phyloP scores from a whole-genome alignment of 2,797 vertebrate genomes.

The Notolepis coatsorum region DNA sequence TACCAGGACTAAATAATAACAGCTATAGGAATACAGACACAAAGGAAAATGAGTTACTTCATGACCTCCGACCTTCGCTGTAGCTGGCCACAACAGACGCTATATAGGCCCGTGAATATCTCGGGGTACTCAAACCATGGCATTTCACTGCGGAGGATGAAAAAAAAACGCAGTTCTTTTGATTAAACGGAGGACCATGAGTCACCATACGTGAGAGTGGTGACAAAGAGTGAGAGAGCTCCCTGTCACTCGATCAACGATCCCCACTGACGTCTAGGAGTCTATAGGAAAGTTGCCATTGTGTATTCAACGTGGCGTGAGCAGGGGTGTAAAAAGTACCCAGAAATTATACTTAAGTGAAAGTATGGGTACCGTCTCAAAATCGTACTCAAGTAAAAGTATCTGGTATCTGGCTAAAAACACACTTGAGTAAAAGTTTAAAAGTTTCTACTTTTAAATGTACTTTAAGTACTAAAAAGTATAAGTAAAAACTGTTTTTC shows the following conservation, averaged over 20 bases:
- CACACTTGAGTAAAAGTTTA: no score
- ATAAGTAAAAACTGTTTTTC: no score
- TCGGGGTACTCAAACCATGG: slow-evolving; percentile 51
- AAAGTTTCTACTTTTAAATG: no score
- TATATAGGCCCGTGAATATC: slow-evolving; percentile 53
- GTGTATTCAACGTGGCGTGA: slow-evolving; percentile 7
- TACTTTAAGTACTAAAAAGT: no score
- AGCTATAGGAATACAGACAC: slow-evolving; percentile 56
- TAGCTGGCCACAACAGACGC: slow-evolving; percentile 27
- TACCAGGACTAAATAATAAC: slow-evolving; percentile 47
- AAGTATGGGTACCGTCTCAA: no score
- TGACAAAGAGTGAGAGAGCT: slow-evolving; percentile 27
- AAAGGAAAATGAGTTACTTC: slow-evolving; percentile 68
- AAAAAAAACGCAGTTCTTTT: slow-evolving; percentile 59
- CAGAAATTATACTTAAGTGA: no score
- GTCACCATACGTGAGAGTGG: slow-evolving; percentile 39
- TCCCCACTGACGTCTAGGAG: slow-evolving; percentile 53
- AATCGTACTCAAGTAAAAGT: no score
- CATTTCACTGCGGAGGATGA: slow-evolving; percentile 61
- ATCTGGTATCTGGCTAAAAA: no score
- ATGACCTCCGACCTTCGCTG: slow-evolving; percentile 55
- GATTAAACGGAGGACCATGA: slow-evolving; percentile 66
- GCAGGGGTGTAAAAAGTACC: slow-evolving; percentile 46
- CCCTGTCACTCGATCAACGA: slow-evolving; percentile 58
- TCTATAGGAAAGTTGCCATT: slow-evolving; percentile 47